A percentile compares a stretch with the other conserved stretches of the same genome.
phyloP scores from a whole-genome alignment of 2,113 vertebrate genomes.

The Pollimyrus isidori region DNA sequence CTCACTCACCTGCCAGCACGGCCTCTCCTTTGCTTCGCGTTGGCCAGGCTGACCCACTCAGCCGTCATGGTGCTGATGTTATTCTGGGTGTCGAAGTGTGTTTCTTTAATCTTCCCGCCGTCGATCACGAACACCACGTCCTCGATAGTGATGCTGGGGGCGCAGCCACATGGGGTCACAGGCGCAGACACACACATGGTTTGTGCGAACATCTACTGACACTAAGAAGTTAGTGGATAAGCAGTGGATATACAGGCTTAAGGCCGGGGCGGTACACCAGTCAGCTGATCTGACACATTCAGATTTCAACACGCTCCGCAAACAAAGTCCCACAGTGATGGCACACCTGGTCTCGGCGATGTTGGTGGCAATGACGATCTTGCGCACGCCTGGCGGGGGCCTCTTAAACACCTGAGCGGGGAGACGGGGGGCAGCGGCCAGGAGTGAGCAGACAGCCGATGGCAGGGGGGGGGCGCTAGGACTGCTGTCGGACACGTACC shows the following conservation, averaged over 20 bases:
- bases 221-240: slow-evolving; percentile 29
- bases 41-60: slow-evolving; percentile 96
- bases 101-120: slow-evolving; percentile 96
- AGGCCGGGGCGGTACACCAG: slow-evolving; percentile 29
- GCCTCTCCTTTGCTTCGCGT: slow-evolving; percentile 92
- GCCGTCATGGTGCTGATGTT: slow-evolving; percentile 95
- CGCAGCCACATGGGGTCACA: not conserved
- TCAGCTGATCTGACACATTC: slow-evolving; percentile 9
- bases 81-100: slow-evolving; percentile 93
- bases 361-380: slow-evolving; percentile 97
- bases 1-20: slow-evolving; percentile 80
- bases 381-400: slow-evolving; percentile 86
- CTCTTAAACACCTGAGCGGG: slow-evolving; percentile 83
- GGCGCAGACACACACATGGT: not conserved
- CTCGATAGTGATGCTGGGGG: slow-evolving; percentile 89
- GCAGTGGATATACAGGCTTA: slow-evolving; percentile 26
- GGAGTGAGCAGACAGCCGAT: not conserved
- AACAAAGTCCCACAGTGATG: not conserved
- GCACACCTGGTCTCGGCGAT: slow-evolving; percentile 94
- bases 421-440: not conserved
- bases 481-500: slow-evolving; percentile 57
- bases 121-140: slow-evolving; percentile 95
- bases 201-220: not conserved
- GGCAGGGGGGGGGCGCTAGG: not conserved
- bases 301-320: not conserved